A percentile compares a stretch with the other conserved stretches of the same genome.
phyloP scores from a whole-genome alignment of 2,113 vertebrate species.

The Bucco capensis region DNA sequence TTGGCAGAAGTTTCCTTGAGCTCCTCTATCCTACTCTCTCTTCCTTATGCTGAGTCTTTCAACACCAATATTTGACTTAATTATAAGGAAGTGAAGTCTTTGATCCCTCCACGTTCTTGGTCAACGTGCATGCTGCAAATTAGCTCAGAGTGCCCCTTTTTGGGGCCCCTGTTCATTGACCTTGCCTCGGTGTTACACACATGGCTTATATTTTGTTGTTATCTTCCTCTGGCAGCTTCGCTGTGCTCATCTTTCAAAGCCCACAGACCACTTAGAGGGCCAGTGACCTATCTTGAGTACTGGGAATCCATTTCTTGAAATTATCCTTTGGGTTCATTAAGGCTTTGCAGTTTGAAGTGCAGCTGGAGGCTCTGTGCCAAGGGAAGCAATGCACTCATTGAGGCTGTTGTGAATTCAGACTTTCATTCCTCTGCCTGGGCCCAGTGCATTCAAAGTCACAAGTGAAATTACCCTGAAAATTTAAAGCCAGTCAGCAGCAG shows the following conservation, averaged over 20 bases:
- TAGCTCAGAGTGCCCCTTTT: background rate
- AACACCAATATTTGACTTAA: background rate
- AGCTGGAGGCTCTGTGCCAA: background rate
- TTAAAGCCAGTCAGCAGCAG: background rate
- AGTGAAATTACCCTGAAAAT: conserved; percentile 3
- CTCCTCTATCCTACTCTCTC: background rate
- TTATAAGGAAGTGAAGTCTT: background rate
- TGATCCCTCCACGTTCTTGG: background rate
- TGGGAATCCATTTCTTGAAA: background rate
- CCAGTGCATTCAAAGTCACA: background rate
- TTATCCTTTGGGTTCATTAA: background rate
- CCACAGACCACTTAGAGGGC: background rate
- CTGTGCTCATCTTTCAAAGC: background rate
- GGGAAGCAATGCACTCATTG: background rate
- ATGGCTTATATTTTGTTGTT: background rate
- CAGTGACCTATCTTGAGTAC: background rate
- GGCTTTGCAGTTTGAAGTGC: background rate
- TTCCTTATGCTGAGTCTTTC: background rate
- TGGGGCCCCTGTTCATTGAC: rapidly evolving
- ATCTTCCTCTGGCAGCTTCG: background rate
- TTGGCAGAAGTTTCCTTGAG: conserved; percentile 19
- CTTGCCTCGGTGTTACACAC: background rate
- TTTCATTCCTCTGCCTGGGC: background rate
- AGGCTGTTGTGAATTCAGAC: background rate
- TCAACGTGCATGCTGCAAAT: background rate